Conservation (phyloP, 2,113 vertebrate genomes). For the Rhineura floridana region DNA sequence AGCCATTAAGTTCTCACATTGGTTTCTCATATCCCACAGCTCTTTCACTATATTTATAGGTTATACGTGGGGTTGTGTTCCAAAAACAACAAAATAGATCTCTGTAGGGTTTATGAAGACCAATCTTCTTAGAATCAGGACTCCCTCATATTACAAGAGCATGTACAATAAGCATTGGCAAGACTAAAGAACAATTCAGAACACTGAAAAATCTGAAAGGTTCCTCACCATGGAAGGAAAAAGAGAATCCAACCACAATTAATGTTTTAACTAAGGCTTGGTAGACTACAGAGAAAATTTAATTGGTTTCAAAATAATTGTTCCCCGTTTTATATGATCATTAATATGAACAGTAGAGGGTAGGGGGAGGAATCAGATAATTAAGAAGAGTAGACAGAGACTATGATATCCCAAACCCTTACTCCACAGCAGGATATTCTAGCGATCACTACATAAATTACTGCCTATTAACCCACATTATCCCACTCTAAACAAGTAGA, state of each 20-base stretch:
- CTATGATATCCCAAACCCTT: background rate
- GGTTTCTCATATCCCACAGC: background rate
- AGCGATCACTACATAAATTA: background rate
- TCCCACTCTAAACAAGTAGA: background rate
- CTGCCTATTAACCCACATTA: background rate
- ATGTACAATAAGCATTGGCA: background rate
- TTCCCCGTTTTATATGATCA: background rate
- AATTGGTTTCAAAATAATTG: background rate
- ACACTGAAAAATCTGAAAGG: background rate
- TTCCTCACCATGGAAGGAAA: fast-evolving
- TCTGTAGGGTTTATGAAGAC: background rate
- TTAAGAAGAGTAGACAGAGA: background rate
- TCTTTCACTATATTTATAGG: background rate
- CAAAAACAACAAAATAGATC: background rate
- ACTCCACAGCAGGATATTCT: background rate
- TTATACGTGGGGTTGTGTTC: fast-evolving
- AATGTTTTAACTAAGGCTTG: background rate
- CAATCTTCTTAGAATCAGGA: background rate
- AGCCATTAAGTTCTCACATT: background rate
- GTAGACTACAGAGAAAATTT: background rate
- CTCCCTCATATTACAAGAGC: background rate
- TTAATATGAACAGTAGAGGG: background rate
- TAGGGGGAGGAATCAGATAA: background rate
- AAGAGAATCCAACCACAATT: background rate
- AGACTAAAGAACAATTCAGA: background rate